These are phyloP conservation scores for Physeter macrocephalus DNA, from an alignment of 2,113 vertebrate species.

Conservation along the genomic window DNA sequence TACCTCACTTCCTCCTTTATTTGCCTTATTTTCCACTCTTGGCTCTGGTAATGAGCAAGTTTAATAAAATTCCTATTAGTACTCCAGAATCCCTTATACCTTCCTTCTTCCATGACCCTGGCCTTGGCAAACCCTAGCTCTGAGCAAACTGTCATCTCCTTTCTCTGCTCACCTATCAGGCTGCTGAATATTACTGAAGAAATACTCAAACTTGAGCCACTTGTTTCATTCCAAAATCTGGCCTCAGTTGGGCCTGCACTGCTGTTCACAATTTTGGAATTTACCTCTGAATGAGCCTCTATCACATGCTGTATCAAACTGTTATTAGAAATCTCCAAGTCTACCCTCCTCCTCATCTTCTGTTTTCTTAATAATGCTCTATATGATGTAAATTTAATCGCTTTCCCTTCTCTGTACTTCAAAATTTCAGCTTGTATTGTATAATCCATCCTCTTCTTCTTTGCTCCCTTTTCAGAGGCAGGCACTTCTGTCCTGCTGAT, in stretches of 20 bases:
- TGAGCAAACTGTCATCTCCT: background rate
- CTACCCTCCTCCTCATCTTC: background rate
- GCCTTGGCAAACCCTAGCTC: background rate
- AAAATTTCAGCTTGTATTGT: background rate
- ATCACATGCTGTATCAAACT: background rate
- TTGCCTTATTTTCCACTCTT: background rate
- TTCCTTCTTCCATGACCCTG: background rate
- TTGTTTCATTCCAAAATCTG: background rate
- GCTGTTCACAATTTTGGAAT: background rate
- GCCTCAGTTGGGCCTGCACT: background rate
- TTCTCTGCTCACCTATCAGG: background rate
- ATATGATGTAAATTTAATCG: background rate
- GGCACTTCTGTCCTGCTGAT: background rate
- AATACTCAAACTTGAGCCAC: background rate
- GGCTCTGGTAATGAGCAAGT: background rate
- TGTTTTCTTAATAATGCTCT: background rate
- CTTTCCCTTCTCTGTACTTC: background rate
- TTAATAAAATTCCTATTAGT: background rate
- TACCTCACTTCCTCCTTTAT: background rate
- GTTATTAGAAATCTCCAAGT: background rate
- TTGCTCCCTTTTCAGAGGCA: background rate
- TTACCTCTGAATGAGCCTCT: background rate
- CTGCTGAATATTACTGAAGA: background rate
- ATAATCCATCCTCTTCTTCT: background rate
- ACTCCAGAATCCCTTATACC: background rate